Base-by-base conservation (phyloP, 2,888 invertebrate genomes). In the Leptinotarsa rubiginosa region DNA sequence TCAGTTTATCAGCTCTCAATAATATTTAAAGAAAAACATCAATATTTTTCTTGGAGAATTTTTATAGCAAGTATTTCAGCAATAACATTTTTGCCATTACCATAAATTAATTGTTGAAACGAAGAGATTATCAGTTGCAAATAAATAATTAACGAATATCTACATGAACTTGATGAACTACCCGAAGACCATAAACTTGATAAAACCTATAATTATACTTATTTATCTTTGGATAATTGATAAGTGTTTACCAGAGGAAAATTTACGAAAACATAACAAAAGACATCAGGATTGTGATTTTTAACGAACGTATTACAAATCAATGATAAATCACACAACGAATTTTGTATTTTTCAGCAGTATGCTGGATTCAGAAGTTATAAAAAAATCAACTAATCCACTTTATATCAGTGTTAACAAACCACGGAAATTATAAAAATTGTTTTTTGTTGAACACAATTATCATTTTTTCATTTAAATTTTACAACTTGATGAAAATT, bases 181-280 rank as follows among this genome's bases (percentile, higher is more conserved):
- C 12, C 3, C 31, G 68, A 56, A 54, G 56, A 69, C 52, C 31
- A n/a, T 73, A 68, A 73, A 68, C 68, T 69, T 73, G 72, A 73
- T 73, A 69, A 69, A 47, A 22, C 22, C 10, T 47, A 69, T 69
- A 56, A 69, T 31, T 62, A 62, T 31, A 62, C 41, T n/a, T 62
- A 62, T 62, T 62, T 62, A 62, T 62, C 41, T 31, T 41, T 3
- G 3, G 41, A 62, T 62, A 41, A 25, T 31, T 25, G 31, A 62
- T 62, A 7, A 62, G 25, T 62, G 62, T 62, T 62, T 62, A 62
- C 31, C 31, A 31, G 10, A 18, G 62, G 62, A 62, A 62, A 62
- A 62, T 62, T 62, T n/a, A 62, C n/a, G n/a, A 20, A 22, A 56
- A 56, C 50, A 50, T 50, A 56, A 56, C 56, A 25, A 22, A 56